phyloP scores from a whole-genome alignment of 2,797 vertebrate species.

The Xenopus petersii region DNA sequence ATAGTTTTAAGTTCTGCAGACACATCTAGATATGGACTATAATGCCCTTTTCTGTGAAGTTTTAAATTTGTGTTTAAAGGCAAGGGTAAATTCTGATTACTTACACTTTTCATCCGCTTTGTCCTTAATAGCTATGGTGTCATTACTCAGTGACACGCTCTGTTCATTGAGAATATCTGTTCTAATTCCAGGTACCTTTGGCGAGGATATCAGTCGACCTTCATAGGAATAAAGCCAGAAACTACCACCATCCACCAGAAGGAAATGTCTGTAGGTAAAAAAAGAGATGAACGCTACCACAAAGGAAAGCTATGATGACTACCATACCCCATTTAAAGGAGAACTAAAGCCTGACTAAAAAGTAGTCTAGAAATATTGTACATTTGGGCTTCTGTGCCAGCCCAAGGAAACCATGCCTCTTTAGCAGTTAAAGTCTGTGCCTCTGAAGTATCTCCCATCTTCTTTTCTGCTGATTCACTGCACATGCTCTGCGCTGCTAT shows the following conservation, averaged over 20 bases:
- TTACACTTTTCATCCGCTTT: conserved; percentile 89
- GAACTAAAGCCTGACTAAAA: no score
- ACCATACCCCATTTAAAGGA: no score
- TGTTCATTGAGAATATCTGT: conserved; percentile 84
- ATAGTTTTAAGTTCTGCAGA: no score
- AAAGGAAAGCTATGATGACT: no score
- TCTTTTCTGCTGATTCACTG: no score
- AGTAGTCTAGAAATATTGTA: no score
- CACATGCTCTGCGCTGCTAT: no score
- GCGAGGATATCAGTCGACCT: conserved; percentile 85
- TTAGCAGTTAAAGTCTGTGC: no score
- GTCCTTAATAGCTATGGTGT: conserved; percentile 86
- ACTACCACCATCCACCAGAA: conserved; percentile 88
- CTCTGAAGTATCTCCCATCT: no score
- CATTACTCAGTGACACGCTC: conserved; percentile 85
- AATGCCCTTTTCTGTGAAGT: not conserved
- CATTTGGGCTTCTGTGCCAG: no score
- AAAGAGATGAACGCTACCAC: not conserved
- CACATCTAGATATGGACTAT: no score
- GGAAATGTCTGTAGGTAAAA: conserved; percentile 77
- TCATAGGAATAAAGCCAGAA: conserved; percentile 92
- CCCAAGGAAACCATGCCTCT: no score
- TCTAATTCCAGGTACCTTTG: conserved; percentile 88
- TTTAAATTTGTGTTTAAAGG: not conserved
- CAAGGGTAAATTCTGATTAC: conserved; percentile 18